These are phyloP conservation scores for Cybosia mesomella DNA, from an alignment of 2,888 invertebrate species.

Conservation along the genomic window DNA sequence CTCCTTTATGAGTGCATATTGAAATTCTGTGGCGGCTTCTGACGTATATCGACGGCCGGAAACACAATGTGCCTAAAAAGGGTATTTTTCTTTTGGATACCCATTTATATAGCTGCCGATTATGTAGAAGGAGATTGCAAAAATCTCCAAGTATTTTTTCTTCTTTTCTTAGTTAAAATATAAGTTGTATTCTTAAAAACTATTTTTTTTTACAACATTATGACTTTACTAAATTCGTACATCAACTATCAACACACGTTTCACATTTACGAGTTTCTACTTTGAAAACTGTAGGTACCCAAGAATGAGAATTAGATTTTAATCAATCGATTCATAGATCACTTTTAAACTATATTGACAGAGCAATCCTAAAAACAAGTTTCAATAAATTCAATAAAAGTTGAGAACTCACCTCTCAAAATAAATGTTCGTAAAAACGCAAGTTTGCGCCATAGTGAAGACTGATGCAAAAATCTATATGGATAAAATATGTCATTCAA, in stretches of 20 bases:
- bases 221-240: no score
- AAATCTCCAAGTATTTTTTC: not conserved
- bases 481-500: slow-evolving; percentile 40
- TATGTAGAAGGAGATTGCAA: not conserved
- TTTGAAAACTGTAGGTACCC: not conserved
- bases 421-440: slow-evolving; percentile 17
- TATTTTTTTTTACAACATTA: not conserved
- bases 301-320: not conserved
- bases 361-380: not conserved
- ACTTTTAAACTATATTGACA: not conserved
- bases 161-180: not conserved
- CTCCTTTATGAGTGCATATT: slow-evolving; percentile 61
- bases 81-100: slow-evolving; percentile 11
- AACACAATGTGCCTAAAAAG: slow-evolving; percentile 22
- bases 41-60: slow-evolving; percentile 41
- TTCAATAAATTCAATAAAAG: not conserved
- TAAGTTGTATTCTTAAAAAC: not conserved
- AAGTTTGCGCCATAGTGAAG: slow-evolving; percentile 32
- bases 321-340: no score
- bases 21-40: slow-evolving; percentile 63
- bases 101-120: slow-evolving; percentile 9
- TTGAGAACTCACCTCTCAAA: slow-evolving; percentile 9
- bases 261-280: not conserved
- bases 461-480: slow-evolving; percentile 26
- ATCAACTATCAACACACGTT: no score